Base-by-base conservation (phyloP, 2,888 invertebrate species). In the Girardia tigrina region DNA sequence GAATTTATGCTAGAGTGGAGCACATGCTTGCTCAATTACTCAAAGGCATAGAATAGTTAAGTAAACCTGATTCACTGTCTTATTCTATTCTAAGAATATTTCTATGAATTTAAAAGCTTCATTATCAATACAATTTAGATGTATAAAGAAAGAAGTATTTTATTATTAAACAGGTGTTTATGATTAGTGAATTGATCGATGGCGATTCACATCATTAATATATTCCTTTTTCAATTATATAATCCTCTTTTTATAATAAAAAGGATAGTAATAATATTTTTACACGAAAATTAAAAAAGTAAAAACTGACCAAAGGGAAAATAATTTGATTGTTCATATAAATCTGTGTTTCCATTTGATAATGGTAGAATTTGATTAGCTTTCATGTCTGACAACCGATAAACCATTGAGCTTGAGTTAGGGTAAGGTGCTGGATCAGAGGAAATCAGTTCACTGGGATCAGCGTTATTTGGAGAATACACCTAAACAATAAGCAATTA, bases 241-340 rank as follows among this genome's bases (percentile, higher is more conserved):
- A 56, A 56, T 56, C n/a, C n/a, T n/a, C n/a, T n/a, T n/a, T n/a
- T n/a, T n/a, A n/a, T n/a, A n/a, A n/a, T n/a, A n/a, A n/a, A n/a
- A n/a, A n/a, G n/a, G n/a, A n/a, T n/a, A n/a, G n/a, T n/a, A n/a
- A n/a, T n/a, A n/a, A n/a, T n/a, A 56, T 56, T 56, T 20, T 4
- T 20, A 56, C 4, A 8, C 4, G n/a, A 8, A 20, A 56, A 4
- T 56, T 12, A n/a, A 56, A 56, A 56, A 20, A 56, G 23, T 56
- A 16, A 36, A 56, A 56, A 56, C 56, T 56, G 56, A 56, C 56
- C 56, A 56, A 56, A 56, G n/a, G 56, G n/a, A 56, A 56, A 56
- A 56, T 56, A 56, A 56, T 56, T 56, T 56, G 56, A 56, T 56
- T 56, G 56, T 56, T 56, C 56, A 23, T 56, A 56, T 56, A 56